Percentiles rank a stretch among this genome's conserved stretches.
Evolutionary conservation across 2,113 vertebrate species (phyloP).

Genomic region (Oncorhynchus mykiss): DNA sequence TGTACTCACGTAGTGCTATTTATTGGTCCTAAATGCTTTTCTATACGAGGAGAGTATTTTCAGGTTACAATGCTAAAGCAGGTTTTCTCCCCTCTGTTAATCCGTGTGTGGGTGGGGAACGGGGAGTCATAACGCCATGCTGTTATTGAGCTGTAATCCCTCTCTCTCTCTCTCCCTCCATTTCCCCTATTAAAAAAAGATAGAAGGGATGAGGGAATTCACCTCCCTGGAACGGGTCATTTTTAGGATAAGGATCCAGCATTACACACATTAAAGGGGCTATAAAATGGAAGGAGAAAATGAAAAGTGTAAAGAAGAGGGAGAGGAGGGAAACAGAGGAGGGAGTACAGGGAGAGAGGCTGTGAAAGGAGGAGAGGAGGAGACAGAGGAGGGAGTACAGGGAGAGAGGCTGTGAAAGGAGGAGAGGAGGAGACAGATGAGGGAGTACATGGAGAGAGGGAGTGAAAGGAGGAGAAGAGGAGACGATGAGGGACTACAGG

Average conservation of each 20-base stretch:
- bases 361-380: no score
- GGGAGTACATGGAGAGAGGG: no score
- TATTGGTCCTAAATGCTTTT: slow-evolving; percentile 61
- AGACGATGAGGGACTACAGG: no score
- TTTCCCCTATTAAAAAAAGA: slow-evolving; percentile 41
- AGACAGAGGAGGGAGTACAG: slow-evolving; percentile 36
- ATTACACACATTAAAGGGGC: no score
- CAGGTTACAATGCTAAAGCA: slow-evolving; percentile 42
- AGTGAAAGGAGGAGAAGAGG: no score
- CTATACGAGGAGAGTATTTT: slow-evolving; percentile 59
- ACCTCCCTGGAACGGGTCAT: slow-evolving; percentile 17
- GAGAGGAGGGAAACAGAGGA: no score
- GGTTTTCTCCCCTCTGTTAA: slow-evolving; percentile 46
- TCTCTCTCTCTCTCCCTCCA: slow-evolving; percentile 27
- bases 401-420: no score
- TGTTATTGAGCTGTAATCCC: slow-evolving; percentile 58
- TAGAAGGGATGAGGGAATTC: slow-evolving; percentile 30
- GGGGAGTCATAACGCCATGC: slow-evolving; percentile 35
- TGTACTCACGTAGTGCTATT: slow-evolving; percentile 58
- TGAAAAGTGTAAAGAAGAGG: no score
- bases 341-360: no score
- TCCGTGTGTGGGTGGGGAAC: slow-evolving; percentile 47
- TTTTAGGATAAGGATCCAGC: neutral
- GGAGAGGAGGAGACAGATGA: no score
- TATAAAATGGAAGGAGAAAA: no score